Base-by-base conservation (phyloP, 2,113 vertebrate species). In the Sapayoa aenigma region DNA sequence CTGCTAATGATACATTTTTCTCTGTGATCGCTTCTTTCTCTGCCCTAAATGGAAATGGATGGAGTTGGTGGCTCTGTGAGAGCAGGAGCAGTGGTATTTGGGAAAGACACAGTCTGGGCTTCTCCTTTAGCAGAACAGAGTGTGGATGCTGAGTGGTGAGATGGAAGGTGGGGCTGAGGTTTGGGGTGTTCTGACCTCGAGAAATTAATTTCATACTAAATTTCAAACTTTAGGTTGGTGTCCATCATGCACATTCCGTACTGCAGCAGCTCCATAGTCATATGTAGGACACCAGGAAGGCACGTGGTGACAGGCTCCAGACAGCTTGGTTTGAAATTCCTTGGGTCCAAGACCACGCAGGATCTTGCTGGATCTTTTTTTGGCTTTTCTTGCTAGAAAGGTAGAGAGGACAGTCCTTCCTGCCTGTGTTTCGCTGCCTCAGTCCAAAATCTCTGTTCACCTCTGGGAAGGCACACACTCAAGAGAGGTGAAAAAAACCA, bases 1-100 rank as follows among this genome's bases (percentile, higher is more conserved):
- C n/a, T 9, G 0, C 11, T 41, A 1, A 22, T 3, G 11, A 0
- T 9, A 37, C 1, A 0, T 46, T 92, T 68, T 62, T 11, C 56
- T 78, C 66, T 1, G 0, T 39, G 21, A 1, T 56, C 44, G 11
- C 19, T 76, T 78, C 44, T 81, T 76, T 58, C 41, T 75, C 12
- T 0, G 0, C 37, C 35, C 33, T 59, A 3, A 47, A 24, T 2
- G 6, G 23, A 65, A 53, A 53, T 21, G 44, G 31, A 24, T 85
- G 81, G 53, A 1, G 76, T 58, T 44, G 59, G n/a, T 85, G 79
- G 5, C 46, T 89, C 23, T 31, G 30, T 15, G 60, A 58, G 58
- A 44, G 62, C 47, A 47, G 75, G 24, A 37, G 1, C 13, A 3
- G 60, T 21, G 55, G 4, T n/a, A 4, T 20, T 3, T 22, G 44